Conservation (phyloP, 2,888 invertebrate genomes). For the Drosophila birchii region DNA sequence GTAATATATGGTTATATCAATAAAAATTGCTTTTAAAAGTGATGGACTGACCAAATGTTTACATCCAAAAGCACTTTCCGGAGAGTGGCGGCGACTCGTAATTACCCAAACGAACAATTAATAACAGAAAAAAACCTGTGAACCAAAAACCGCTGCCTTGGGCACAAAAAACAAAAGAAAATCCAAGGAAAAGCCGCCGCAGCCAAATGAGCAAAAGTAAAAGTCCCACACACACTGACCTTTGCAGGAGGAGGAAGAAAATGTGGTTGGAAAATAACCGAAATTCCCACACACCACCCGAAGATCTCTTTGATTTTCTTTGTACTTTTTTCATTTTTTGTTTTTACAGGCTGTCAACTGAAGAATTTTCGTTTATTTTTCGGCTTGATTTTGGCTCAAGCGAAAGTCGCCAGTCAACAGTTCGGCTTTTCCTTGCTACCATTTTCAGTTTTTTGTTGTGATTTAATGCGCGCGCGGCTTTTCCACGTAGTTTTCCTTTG, state of each 20-base stretch:
- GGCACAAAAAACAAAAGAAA: conserved; percentile 22
- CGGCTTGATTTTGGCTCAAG: conserved; percentile 37
- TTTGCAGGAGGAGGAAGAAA: conserved; percentile 41
- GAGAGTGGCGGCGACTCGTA: conserved; percentile 23
- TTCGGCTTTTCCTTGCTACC: conserved; percentile 67
- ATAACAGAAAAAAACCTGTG: conserved; percentile 28
- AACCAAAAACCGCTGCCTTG: conserved; percentile 24
- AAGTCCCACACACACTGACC: conserved; percentile 40
- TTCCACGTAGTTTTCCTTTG: conserved; percentile 44
- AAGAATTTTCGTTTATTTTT: conserved; percentile 41
- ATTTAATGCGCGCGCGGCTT: conserved; percentile 77
- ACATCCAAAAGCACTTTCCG: conserved; percentile 40
- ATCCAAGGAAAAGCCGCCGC: conserved; percentile 24
- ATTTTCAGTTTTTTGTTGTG: conserved; percentile 66
- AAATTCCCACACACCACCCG: conserved; percentile 61
- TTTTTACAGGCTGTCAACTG: conserved; percentile 28
- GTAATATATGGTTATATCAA: conserved; percentile 16
- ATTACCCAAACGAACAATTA: conserved; percentile 35
- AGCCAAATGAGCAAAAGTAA: conserved; percentile 41
- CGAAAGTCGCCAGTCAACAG: conserved; percentile 36
- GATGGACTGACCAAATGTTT: conserved; percentile 24
- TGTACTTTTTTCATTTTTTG: conserved; percentile 5
- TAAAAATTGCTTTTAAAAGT: conserved; percentile 12
- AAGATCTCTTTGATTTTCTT: conserved; percentile 39
- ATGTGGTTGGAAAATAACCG: conserved; percentile 50